Evolutionary conservation across 2,888 invertebrate genomes (phyloP), one percentile per base, ranked within the genome.

Genomic region (Drosophila subsilvestris): DNA sequence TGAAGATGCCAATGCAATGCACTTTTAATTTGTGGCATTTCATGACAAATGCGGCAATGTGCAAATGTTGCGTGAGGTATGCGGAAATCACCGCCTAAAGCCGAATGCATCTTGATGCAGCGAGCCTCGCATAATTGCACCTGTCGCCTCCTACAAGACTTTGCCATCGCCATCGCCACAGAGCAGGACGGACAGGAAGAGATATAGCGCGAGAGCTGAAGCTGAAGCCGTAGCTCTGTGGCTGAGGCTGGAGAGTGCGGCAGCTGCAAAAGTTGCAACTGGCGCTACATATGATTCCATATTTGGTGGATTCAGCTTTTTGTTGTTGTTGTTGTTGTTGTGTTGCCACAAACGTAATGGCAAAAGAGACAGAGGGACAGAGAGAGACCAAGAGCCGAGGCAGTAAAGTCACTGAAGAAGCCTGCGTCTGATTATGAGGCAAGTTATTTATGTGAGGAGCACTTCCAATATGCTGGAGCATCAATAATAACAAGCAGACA

Each of bases 281-380:
- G 88, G 84, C 84, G 86, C 88, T 86, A 73, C 63, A 74, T 62
- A 73, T 73, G 81, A 71, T 53, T 14, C 86, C 88, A 86, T 88
- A 85, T 85, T 86, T 88, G 88, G 86, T 54, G 60, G 68, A 54
- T 29, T 44, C 56, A 27, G 61, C 48, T 56, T 65, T 66, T 20
- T 32, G 20, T 48, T 6, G 27, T 20, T 6, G 9, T 10, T 43
- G 37, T 22, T 10, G 25, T 25, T 25, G 25, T 22, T 22, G 22
- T 32, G 32, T 32, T 32, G 32, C 32, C 32, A 32, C 32, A 32
- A 32, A 32, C 14, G 37, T 37, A 37, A 37, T 37, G 45, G 12
- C 45, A 7, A 17, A 44, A 9, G 45, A 22, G 42, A 17, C n/a
- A 9, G 18, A 42, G 42, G 10, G 54, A 17, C 32, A 32, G 32